Evolutionary conservation across 2,797 vertebrate genomes (phyloP), one percentile per base, ranked within the genome.

Genomic region (Danio aesculapii): DNA sequence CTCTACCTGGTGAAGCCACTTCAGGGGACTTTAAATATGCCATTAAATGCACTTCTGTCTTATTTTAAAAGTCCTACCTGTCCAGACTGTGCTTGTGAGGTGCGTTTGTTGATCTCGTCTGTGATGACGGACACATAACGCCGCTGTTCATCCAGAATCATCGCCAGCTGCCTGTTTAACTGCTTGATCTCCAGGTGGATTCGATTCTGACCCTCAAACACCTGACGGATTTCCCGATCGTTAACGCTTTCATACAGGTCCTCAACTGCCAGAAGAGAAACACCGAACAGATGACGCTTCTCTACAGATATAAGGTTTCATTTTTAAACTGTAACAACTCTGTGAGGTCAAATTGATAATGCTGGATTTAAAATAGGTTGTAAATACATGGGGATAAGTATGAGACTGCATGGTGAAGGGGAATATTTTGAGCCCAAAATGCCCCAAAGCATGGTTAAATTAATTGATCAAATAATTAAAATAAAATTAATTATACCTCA

Each of bases 151-250:
- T 99, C 98, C 77, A 99, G 94, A 84, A 99, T 96, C 97, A 98
- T 98, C 47, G 97, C 96, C 55, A 99, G 89, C 49, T 98, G 97
- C 44, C 95, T 92, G 86, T 97, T 95, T 46, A 99, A 93, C 88
- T 99, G 97, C 83, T 99, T 99, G 90, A 99, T 99, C 91, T 99
- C 98, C 79, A 99, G 92, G 70, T 99, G 98, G 88, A 99, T 98
- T 59, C 93, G 94, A 88, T 97, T 99, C 91, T 99, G 98, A 57
- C 98, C 98, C 88, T 99, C 98, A 74, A 99, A 99, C 84, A 99
- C 94, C 85, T 99, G 98, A 76, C 97, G 95, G 85, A 99, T 93
- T 81, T 99, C 97, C 6, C 95, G 94, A 78, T 99, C 98, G 7
- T 94, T 95, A 44, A 97, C 93, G 0, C 86, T 97, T 90, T 99